phyloP scores from a whole-genome alignment of 2,888 invertebrate genomes.

The Parnassius apollo region DNA sequence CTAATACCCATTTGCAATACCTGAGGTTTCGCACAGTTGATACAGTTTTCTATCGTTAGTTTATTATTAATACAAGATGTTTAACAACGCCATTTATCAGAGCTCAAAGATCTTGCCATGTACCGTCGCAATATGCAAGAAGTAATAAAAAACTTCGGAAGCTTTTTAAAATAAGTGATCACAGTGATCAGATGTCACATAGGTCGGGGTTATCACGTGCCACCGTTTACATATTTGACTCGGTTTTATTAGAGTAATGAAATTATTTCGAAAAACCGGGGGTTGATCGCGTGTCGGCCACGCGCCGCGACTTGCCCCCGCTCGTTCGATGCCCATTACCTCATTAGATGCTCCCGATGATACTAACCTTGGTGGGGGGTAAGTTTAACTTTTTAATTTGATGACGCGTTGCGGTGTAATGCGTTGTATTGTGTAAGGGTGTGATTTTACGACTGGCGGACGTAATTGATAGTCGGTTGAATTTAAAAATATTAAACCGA shows the following conservation, averaged over 20 bases:
- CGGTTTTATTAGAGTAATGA: constrained; percentile 76
- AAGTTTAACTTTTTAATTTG: constrained; percentile 73
- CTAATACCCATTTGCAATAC: too few species aligned
- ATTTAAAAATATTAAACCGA: too few species aligned
- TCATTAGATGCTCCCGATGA: constrained; percentile 68
- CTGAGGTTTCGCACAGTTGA: too few species aligned
- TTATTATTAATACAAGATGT: too few species aligned
- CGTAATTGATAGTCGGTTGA: constrained; percentile 20
- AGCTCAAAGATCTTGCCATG: too few species aligned
- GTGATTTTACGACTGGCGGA: constrained; percentile 52
- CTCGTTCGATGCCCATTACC: constrained; percentile 58
- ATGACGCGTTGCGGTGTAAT: constrained; percentile 51
- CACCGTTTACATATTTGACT: constrained; percentile 74
- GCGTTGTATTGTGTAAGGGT: constrained; percentile 53
- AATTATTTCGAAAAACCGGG: constrained; percentile 59
- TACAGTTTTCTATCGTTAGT: too few species aligned
- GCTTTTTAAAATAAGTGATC: constrained; percentile 2
- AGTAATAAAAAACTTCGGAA: not conserved
- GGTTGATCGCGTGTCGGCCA: constrained; percentile 58
- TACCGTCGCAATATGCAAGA: too few species aligned
- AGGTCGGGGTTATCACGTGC: constrained; percentile 58
- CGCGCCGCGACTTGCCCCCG: constrained; percentile 45
- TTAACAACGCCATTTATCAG: too few species aligned
- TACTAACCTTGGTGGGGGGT: constrained; percentile 49
- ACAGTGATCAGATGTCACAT: constrained; percentile 39